Percentiles rank a stretch among this genome's conserved stretches.
Evolutionary conservation across 2,797 vertebrate genomes (phyloP).

Genomic region (Aplochiton taeniatus): DNA sequence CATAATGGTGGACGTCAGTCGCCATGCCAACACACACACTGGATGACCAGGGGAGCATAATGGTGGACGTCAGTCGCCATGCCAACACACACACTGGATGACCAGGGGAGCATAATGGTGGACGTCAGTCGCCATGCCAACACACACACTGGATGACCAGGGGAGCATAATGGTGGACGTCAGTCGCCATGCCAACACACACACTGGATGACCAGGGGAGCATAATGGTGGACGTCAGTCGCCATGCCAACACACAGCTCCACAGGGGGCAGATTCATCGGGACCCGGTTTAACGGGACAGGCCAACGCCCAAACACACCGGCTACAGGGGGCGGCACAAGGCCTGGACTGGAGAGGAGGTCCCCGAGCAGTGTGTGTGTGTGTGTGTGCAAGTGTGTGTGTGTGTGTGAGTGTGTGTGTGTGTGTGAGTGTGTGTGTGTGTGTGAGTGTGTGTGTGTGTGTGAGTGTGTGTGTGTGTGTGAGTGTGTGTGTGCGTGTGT

Average conservation of each 20-base stretch:
- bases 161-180: conserved; percentile 61
- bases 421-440: conserved; percentile 3
- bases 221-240: conserved; percentile 51
- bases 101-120: conserved; percentile 62
- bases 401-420: conserved; percentile 6
- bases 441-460: conserved; percentile 15
- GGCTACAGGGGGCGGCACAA: neutral
- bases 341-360: conserved; percentile 36
- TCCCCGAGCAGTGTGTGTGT: neutral
- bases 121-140: conserved; percentile 30
- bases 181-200: conserved; percentile 50
- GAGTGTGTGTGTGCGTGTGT: conserved; percentile 12
- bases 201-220: conserved; percentile 61
- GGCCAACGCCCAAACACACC: conserved; percentile 16
- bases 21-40: conserved; percentile 12
- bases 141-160: conserved; percentile 63
- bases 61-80: conserved; percentile 40
- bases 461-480: conserved; percentile 15
- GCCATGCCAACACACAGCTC: too few species aligned
- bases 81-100: conserved; percentile 67
- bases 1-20: conserved; percentile 51
- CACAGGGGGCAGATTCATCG: too few species aligned
- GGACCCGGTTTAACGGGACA: conserved; percentile 6
- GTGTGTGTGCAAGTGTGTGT: neutral
- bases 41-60: conserved; percentile 59